Base-by-base conservation (phyloP, 2,888 invertebrate genomes). In the Agrilus mali region DNA sequence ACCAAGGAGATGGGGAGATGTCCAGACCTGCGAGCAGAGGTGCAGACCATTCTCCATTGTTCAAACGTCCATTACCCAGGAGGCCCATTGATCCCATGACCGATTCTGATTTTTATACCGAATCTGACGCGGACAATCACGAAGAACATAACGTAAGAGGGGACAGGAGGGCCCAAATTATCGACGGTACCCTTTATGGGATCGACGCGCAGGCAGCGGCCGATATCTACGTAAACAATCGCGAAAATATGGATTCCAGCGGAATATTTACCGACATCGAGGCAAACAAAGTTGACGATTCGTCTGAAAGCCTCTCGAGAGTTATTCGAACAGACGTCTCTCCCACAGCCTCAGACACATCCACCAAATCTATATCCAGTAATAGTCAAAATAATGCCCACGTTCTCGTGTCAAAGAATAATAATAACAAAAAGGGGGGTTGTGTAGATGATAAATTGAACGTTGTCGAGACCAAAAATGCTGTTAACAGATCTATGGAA, bases 1-100 rank as follows among this genome's bases (percentile, higher is more conserved):
- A 92, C 67, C 92, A 90, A 68, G 92, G 92, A 8, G 88, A 88
- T 66, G 88, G 88, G 5, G 88, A 88, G 69, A 86, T 86, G 78
- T 88, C 88, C 17, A 73, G 88, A 47, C 88, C 88, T 0, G 87
- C 84, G 0, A 88, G 88, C 55, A 75, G 88, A 49, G 82, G 82
- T 38, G 82, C 83, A 32, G 86, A 86, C 60, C 82, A 82, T 59
- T 82, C 84, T 4, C 77, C 77, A 5, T 67, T 75, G 39, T 65
- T 71, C 1, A 63, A 72, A 2, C 66, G 73, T 55, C 73, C 72
- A 4, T 49, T 62, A 22, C 62, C 60, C 53, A 71, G 74, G 53
- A 70, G 82, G 53, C 71, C 85, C 49, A 80, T 81, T 51, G 85
- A 88, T 64, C 86, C 87, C 2, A 86, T 88, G 87, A 89, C 89